These are phyloP conservation scores for Eulemur albifrons DNA, from an alignment of 2,797 vertebrate species.

Conservation along the genomic window DNA sequence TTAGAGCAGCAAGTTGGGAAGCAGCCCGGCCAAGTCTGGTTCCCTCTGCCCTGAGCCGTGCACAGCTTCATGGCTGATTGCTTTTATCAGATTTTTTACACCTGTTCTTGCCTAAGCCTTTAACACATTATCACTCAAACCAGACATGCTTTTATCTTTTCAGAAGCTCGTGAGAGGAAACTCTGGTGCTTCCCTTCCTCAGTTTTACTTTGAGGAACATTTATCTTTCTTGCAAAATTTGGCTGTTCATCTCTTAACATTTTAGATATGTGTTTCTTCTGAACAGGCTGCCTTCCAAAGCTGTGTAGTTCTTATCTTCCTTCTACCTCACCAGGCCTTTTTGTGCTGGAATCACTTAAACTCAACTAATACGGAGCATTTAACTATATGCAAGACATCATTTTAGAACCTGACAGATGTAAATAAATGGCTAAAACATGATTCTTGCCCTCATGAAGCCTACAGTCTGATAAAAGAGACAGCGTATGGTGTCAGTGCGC, in stretches of 20 bases:
- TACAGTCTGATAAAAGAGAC: background rate
- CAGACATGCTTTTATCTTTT: slow-evolving; percentile 58
- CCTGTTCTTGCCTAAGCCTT: slow-evolving; percentile 10
- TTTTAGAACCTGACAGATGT: background rate
- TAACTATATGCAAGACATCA: background rate
- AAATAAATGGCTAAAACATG: background rate
- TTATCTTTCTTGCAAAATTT: slow-evolving; percentile 43
- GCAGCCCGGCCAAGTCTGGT: background rate
- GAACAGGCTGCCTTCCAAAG: slow-evolving; percentile 12
- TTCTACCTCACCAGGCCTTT: background rate
- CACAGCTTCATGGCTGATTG: background rate
- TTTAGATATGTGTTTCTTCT: slow-evolving; percentile 43
- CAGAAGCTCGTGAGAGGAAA: slow-evolving; percentile 23
- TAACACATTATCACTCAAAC: slow-evolving; percentile 31
- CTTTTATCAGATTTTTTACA: slow-evolving; percentile 44
- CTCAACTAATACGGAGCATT: background rate
- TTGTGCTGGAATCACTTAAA: slow-evolving; percentile 14
- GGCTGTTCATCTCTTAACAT: slow-evolving; percentile 16
- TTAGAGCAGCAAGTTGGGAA: background rate
- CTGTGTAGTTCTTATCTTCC: slow-evolving; percentile 10
- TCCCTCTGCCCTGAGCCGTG: background rate
- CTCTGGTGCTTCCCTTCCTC: background rate
- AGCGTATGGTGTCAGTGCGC: background rate
- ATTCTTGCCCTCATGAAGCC: background rate
- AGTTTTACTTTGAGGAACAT: background rate